A percentile compares a stretch with the other conserved stretches of the same genome.
These are phyloP conservation scores for Diadumene lineata DNA, from an alignment of 92 coral and sea anemone genomes.

Conservation along the genomic window DNA sequence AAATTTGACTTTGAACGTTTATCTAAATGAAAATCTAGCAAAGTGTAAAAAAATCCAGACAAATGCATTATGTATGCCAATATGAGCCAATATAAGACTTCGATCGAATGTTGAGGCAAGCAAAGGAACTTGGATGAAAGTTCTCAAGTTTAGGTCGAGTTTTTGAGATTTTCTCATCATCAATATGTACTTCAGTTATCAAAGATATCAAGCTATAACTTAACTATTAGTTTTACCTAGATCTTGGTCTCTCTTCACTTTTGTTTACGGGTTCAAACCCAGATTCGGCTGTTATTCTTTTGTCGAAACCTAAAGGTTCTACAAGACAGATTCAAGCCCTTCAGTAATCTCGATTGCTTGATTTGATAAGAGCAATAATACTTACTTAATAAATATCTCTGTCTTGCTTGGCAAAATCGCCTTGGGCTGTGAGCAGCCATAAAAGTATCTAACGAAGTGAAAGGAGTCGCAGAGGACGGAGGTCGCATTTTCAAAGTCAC, in stretches of 20 bases:
- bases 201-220: neutral
- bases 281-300: slow-evolving; percentile 59
- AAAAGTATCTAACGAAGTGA: slow-evolving; percentile 89
- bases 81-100: too few relatives aligned
- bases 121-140: too few relatives aligned
- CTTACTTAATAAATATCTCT: slow-evolving; percentile 90
- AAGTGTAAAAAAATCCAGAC: neutral
- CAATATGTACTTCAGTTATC: neutral
- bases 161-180: neutral
- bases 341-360: neutral
- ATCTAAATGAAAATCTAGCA: neutral
- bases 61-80: slow-evolving; percentile 8
- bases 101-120: too few relatives aligned
- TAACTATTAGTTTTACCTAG: slow-evolving; percentile 40
- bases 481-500: slow-evolving; percentile 83
- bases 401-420: slow-evolving; percentile 85
- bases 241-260: slow-evolving; percentile 39
- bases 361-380: neutral
- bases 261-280: slow-evolving; percentile 64
- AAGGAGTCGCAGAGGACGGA: slow-evolving; percentile 58
- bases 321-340: slow-evolving; percentile 6
- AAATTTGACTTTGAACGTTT: slow-evolving; percentile 8
- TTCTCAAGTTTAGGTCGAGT: neutral
- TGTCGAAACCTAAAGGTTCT: slow-evolving; percentile 90
- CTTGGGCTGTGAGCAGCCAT: slow-evolving; percentile 98